phyloP scores from a whole-genome alignment of 2,888 invertebrate species.

The Pomacea canaliculata region DNA sequence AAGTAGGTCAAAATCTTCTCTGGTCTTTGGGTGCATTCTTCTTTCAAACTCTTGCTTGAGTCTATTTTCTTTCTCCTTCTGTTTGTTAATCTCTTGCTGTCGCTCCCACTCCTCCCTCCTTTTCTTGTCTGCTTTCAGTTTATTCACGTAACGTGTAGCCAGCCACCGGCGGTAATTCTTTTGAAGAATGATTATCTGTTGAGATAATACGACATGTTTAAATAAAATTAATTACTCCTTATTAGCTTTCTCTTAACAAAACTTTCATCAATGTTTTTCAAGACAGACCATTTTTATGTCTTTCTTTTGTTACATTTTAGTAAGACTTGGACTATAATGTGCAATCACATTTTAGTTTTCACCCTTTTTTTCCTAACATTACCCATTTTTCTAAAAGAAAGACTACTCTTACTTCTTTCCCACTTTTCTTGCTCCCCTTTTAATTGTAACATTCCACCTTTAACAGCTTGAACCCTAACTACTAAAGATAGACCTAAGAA shows the following conservation, averaged over 20 bases:
- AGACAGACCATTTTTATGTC: too few relatives aligned
- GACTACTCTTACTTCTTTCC: too few relatives aligned
- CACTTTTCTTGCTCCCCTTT: too few relatives aligned
- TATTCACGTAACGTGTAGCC: slow-evolving; percentile 66
- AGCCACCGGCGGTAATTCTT: slow-evolving; percentile 70
- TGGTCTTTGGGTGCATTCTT: slow-evolving; percentile 69
- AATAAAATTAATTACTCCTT: background rate
- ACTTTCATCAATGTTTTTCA: too few relatives aligned
- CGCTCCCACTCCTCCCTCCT: slow-evolving; percentile 67
- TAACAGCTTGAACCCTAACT: too few relatives aligned
- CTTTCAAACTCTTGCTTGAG: slow-evolving; percentile 67
- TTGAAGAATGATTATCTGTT: slow-evolving; percentile 67
- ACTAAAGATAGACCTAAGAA: too few relatives aligned
- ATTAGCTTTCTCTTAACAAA: background rate
- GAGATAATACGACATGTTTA: slow-evolving; percentile 13
- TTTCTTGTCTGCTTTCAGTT: slow-evolving; percentile 62
- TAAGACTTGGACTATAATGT: too few relatives aligned
- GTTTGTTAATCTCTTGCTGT: slow-evolving; percentile 62
- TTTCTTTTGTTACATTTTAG: too few relatives aligned
- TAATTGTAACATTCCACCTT: too few relatives aligned
- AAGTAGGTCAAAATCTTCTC: slow-evolving; percentile 69
- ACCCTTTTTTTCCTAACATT: too few relatives aligned
- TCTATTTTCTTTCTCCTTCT: slow-evolving; percentile 67
- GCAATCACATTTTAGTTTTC: too few relatives aligned
- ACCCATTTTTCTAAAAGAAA: too few relatives aligned